Evolutionary conservation across 2,113 vertebrate genomes (phyloP).

Genomic region (Prinia subflava): DNA sequence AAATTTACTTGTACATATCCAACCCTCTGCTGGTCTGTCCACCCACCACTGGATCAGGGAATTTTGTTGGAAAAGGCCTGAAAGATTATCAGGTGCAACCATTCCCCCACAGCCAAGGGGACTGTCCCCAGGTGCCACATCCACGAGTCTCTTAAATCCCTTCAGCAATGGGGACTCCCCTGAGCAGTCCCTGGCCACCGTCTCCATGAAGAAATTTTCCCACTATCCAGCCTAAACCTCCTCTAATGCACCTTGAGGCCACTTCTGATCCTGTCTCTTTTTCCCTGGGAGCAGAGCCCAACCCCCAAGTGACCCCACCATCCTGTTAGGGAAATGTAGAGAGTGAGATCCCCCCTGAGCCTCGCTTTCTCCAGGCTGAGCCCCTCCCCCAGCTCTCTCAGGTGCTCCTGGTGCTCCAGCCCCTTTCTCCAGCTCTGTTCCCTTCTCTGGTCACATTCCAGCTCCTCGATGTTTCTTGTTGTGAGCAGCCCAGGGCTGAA

Average conservation of each 20-base stretch:
- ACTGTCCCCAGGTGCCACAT: not conserved
- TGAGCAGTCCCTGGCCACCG: not conserved
- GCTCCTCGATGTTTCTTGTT: not conserved
- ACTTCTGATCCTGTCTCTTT: not conserved
- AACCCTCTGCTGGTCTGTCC: not conserved
- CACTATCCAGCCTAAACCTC: not conserved
- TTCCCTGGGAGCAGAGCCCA: not conserved
- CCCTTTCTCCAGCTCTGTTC: not conserved
- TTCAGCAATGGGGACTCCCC: not conserved
- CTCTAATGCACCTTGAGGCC: not conserved
- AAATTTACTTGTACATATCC: not conserved
- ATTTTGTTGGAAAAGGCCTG: not conserved
- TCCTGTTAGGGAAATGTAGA: not conserved
- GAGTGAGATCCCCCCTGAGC: not conserved
- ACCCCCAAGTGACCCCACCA: rapidly evolving
- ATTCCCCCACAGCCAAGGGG: not conserved
- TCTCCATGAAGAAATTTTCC: not conserved
- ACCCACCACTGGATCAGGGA: not conserved
- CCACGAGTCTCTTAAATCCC: not conserved
- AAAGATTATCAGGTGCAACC: not conserved
- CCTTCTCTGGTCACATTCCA: not conserved
- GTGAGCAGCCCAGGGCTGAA: not conserved
- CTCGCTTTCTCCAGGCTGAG: not conserved
- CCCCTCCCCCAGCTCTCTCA: not conserved
- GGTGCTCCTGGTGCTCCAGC: not conserved